Evolutionary conservation across 2,113 vertebrate species (phyloP).

Genomic region (Poeciliopsis occidentalis): DNA sequence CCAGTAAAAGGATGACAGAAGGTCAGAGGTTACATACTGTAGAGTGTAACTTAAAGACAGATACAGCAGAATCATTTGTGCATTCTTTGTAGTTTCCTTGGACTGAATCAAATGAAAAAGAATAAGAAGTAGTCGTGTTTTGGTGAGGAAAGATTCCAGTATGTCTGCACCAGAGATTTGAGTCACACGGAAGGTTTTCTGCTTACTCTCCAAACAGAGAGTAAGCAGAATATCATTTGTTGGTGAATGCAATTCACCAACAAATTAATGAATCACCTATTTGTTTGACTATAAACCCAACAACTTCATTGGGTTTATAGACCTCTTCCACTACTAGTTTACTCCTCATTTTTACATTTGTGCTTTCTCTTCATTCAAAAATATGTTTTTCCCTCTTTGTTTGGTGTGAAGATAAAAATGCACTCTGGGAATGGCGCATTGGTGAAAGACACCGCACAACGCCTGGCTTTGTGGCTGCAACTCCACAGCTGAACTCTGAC

Average conservation of each 20-base stretch:
- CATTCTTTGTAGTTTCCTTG: neutral
- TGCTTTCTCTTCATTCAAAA: too few species aligned
- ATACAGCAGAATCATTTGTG: too few species aligned
- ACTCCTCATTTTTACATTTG: neutral
- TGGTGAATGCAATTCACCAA: too few species aligned
- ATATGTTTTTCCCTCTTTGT: neutral
- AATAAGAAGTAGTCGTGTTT: neutral
- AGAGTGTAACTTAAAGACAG: conserved; percentile 22
- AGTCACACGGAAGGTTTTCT: too few species aligned
- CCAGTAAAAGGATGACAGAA: conserved; percentile 20
- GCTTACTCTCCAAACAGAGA: too few species aligned
- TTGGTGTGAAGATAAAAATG: neutral
- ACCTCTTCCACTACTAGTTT: neutral
- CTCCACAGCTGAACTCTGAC: conserved; percentile 35
- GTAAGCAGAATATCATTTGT: too few species aligned
- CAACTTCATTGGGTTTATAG: neutral
- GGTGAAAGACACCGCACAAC: neutral
- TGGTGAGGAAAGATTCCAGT: too few species aligned
- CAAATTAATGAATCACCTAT: too few species aligned
- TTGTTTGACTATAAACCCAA: too few species aligned
- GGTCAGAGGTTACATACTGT: conserved; percentile 24
- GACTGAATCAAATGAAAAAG: neutral
- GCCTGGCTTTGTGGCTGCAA: neutral
- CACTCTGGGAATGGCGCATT: neutral
- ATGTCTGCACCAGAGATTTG: too few species aligned